These are phyloP conservation scores for Leptothorax acervorum DNA, from an alignment of 2,888 invertebrate genomes.

Conservation along the genomic window DNA sequence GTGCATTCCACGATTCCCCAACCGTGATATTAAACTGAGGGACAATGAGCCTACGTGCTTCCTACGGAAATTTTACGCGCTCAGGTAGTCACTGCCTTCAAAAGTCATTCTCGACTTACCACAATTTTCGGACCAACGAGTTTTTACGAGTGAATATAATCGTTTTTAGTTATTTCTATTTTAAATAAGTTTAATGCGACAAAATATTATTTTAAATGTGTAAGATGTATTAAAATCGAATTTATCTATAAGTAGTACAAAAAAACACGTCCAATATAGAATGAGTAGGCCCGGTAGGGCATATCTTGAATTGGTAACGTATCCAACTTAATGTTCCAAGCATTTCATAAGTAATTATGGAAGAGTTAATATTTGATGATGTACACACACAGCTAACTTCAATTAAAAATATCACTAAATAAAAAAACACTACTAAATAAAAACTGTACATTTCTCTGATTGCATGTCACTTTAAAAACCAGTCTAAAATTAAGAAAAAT, in stretches of 20 bases:
- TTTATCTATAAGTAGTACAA: not conserved
- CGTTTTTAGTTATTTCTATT: not conserved
- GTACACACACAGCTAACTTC: not conserved
- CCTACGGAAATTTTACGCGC: not conserved
- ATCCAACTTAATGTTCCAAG: not conserved
- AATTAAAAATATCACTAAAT: not conserved
- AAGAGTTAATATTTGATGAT: not conserved
- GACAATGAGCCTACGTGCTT: constrained; percentile 36
- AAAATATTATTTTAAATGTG: not conserved
- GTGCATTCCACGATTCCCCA: constrained; percentile 37
- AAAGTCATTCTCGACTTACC: not conserved
- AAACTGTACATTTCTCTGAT: not conserved
- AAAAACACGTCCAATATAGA: not conserved
- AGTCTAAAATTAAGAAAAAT: not conserved
- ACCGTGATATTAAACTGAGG: constrained; percentile 19
- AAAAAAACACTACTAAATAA: not conserved
- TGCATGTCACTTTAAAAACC: not conserved
- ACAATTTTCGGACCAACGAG: not conserved
- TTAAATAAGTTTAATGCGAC: not conserved
- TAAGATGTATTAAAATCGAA: not conserved
- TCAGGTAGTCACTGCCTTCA: not conserved
- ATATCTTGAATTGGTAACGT: not conserved
- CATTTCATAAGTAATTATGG: not conserved
- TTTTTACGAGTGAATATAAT: not conserved
- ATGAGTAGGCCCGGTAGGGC: not conserved